A percentile compares a stretch with the other conserved stretches of the same genome.
phyloP scores from a whole-genome alignment of 2,797 vertebrate species.

The Rhinatrema bivittatum region DNA sequence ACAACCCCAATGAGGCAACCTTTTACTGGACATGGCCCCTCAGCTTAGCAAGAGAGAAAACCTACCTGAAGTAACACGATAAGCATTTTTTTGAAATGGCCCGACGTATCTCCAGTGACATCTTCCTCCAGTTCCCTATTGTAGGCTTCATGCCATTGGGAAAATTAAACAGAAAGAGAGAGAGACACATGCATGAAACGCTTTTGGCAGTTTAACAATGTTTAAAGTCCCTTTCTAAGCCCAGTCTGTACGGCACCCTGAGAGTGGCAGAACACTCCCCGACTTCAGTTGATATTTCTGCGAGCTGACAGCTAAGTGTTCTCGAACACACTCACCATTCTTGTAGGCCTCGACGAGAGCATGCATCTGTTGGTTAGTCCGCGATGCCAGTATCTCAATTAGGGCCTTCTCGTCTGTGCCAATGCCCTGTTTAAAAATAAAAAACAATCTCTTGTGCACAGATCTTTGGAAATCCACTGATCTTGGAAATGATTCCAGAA shows the following conservation, averaged over 20 bases:
- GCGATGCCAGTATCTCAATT: constrained; percentile 86
- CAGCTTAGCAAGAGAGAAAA: no score
- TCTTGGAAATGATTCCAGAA: no score
- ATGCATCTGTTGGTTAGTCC: constrained; percentile 79
- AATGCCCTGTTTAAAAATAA: constrained; percentile 51
- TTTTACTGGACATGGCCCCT: no score
- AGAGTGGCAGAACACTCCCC: no score
- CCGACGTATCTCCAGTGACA: constrained; percentile 74
- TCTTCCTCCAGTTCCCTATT: constrained; percentile 79
- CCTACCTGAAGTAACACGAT: constrained; percentile 87
- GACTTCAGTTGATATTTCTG: background rate
- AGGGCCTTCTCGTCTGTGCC: constrained; percentile 89
- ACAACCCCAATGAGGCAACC: no score
- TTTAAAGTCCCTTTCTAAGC: no score
- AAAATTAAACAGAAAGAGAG: background rate
- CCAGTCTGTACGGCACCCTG: no score
- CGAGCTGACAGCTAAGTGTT: background rate
- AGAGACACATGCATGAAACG: no score
- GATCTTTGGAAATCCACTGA: no score
- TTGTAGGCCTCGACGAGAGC: constrained; percentile 81
- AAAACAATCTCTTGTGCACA: background rate
- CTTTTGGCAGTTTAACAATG: background rate
- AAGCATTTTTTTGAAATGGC: constrained; percentile 97
- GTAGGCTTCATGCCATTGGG: constrained; percentile 59
- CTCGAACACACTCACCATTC: constrained; percentile 64